Evolutionary conservation across 2,113 vertebrate species (phyloP).

Genomic region (Poeciliopsis occidentalis): DNA sequence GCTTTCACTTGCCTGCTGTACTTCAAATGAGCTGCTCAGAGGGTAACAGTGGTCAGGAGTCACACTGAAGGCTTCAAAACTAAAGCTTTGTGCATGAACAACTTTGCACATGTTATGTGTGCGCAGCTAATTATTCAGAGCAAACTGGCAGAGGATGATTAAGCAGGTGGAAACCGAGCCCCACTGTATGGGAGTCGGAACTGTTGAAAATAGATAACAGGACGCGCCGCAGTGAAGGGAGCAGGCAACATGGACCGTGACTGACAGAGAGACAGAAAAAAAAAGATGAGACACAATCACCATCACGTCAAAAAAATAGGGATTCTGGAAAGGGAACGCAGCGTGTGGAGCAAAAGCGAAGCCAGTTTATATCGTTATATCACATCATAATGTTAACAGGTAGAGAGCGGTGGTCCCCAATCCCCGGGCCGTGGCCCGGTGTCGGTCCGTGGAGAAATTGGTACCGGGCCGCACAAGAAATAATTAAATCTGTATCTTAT

Average conservation of each 20-base stretch:
- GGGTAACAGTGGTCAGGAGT: conserved; percentile 46
- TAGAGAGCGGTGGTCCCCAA: background rate
- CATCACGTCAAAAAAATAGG: conserved; percentile 26
- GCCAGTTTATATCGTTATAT: background rate
- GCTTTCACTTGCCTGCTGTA: conserved; percentile 54
- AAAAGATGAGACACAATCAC: conserved; percentile 19
- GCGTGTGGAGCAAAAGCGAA: background rate
- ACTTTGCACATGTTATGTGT: conserved; percentile 1
- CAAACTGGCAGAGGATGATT: conserved; percentile 19
- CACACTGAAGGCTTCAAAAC: conserved; percentile 42
- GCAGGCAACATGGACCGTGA: conserved; percentile 16
- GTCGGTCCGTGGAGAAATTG: no score
- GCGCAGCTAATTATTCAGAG: conserved; percentile 29
- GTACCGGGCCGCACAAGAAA: no score
- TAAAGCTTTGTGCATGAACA: conserved; percentile 9
- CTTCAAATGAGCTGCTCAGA: conserved; percentile 58
- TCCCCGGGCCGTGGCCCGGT: no score
- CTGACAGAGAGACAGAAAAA: conserved; percentile 8
- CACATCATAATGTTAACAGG: background rate
- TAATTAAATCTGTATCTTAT: no score
- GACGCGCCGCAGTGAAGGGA: background rate
- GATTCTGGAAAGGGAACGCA: background rate
- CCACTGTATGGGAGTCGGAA: background rate
- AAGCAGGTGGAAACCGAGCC: conserved; percentile 23
- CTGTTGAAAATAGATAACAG: conserved; percentile 14